Base-by-base conservation (phyloP, 2,113 vertebrate genomes). In the Cavia aperea region DNA sequence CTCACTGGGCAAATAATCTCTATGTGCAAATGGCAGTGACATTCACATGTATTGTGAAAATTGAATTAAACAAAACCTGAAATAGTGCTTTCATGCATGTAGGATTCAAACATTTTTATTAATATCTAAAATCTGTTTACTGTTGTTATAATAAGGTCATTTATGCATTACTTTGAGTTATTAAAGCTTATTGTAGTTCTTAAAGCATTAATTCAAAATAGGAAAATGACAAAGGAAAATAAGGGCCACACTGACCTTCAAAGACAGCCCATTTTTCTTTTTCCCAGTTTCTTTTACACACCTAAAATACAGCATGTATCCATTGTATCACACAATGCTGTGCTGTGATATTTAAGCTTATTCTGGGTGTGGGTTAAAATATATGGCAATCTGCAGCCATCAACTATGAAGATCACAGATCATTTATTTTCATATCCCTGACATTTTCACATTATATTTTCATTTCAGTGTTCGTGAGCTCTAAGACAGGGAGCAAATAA, bases 351-450 rank as follows among this genome's bases (percentile, higher is more conserved):
- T 97, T 90, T 77, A 77, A 90, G 13, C 19, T 90, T 91, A 58
- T 62, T 94, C 88, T 73, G 1, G 77, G 24, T 72, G n/a, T 92
- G 46, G 49, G 8, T 92, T 86, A 70, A 90, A 92, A 72, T 91
- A 86, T 7, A 46, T 49, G 70, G 88, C 56, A 65, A 78, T 49
- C 75, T 77, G 60, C 65, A 58, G 13, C 89, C n/a, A 78, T 91
- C 56, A 39, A 2, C 24, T 75, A 95, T 81, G 33, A 77, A 94
- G 68, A 95, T 65, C 21, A 96, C 63, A 94, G 87, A 91, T 36
- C 36, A 91, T 95, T 96, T 95, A 33, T 81, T 97, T 95, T 97
- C 58, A 95, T 94, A 94, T 86, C 58, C 92, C 95, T 96, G 89
- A 94, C 19, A 56, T 96, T 96, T 93, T 36, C 49, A 81, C 2